Conservation (phyloP, 2,888 invertebrate genomes). For the Sinohyriopsis cumingii region DNA sequence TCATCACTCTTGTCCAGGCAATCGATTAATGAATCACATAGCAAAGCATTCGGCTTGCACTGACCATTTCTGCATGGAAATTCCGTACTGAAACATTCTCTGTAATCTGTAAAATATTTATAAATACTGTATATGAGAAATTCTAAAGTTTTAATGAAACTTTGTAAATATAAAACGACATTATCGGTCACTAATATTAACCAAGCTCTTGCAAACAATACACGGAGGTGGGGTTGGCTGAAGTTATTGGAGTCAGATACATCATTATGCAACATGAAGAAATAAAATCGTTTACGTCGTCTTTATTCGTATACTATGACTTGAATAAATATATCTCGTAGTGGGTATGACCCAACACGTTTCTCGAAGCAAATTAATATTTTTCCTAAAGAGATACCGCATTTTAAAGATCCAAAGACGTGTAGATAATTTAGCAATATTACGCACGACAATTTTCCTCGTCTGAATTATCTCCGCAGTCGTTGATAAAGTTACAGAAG, state of each 20-base stretch:
- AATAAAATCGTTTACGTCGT: too few relatives aligned
- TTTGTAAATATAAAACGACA: not conserved
- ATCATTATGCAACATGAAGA: too few relatives aligned
- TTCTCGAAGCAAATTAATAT: not conserved
- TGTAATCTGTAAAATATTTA: conserved; percentile 62
- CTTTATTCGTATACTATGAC: too few relatives aligned
- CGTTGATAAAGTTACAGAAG: conserved; percentile 70
- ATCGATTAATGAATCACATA: conserved; percentile 66
- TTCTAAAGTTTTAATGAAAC: not conserved
- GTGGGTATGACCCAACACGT: too few relatives aligned
- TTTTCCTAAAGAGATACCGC: not conserved
- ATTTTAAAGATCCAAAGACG: not conserved
- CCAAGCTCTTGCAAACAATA: too few relatives aligned
- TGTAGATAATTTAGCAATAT: not conserved
- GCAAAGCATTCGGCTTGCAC: conserved; percentile 71
- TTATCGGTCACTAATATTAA: not conserved
- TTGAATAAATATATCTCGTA: too few relatives aligned
- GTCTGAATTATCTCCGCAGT: conserved; percentile 73
- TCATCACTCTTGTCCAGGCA: conserved; percentile 68
- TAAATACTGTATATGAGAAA: not conserved
- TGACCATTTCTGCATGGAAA: conserved; percentile 73
- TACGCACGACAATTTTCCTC: conserved; percentile 71
- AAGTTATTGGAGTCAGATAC: too few relatives aligned
- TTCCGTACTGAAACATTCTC: conserved; percentile 72
- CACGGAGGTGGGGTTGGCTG: too few relatives aligned